Conservation (phyloP, 2,113 vertebrate genomes). For the Ondatra zibethicus region DNA sequence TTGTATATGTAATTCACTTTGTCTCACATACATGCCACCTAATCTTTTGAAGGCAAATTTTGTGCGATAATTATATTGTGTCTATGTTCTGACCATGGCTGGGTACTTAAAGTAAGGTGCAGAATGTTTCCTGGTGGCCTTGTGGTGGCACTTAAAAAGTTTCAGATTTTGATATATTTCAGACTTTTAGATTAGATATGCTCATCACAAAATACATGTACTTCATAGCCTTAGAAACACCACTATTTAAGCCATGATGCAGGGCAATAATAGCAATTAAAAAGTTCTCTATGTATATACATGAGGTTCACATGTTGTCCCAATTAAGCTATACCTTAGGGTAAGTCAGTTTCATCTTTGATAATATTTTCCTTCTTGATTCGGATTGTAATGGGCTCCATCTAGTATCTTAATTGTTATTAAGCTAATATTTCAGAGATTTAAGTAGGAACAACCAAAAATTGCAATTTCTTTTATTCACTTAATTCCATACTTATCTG, state of each 20-base stretch:
- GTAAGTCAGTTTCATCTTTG: not conserved
- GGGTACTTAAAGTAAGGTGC: not conserved
- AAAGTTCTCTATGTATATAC: not conserved
- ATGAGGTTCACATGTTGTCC: not conserved
- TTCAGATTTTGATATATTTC: not conserved
- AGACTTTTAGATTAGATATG: not conserved
- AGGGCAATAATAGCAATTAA: not conserved
- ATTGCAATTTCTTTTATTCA: slow-evolving; percentile 56
- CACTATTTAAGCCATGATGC: not conserved
- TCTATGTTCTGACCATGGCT: not conserved
- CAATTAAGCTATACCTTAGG: not conserved
- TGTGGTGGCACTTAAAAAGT: not conserved
- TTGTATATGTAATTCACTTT: not conserved
- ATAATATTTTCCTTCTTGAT: slow-evolving; percentile 15
- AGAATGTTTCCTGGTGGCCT: not conserved
- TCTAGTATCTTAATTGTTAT: slow-evolving; percentile 25
- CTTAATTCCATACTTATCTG: slow-evolving; percentile 57
- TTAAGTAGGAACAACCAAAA: slow-evolving; percentile 45
- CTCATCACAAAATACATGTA: not conserved
- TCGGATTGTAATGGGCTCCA: not conserved
- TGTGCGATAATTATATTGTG: not conserved
- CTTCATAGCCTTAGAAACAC: not conserved
- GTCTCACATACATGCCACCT: not conserved
- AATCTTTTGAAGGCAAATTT: not conserved
- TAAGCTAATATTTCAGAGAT: slow-evolving; percentile 52